Evolutionary conservation across 2,888 invertebrate species (phyloP).

Genomic region (Octodonta nipae): DNA sequence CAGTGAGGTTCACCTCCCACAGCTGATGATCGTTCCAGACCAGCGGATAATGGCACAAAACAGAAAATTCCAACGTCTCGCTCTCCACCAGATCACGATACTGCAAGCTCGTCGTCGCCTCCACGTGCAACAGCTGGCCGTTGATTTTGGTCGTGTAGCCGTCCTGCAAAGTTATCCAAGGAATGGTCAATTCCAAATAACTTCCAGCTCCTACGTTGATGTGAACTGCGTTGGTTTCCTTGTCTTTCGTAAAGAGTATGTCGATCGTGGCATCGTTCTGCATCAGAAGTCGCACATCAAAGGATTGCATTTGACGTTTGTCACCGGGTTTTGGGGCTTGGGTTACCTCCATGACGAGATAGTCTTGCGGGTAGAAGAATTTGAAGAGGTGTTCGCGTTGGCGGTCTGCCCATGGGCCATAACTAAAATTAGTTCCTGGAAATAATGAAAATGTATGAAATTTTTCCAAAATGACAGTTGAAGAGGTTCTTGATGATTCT

Average conservation of each 20-base stretch:
- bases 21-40: constrained; percentile 94
- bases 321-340: constrained; percentile 77
- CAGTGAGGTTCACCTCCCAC: constrained; percentile 83
- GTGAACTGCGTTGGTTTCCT: constrained; percentile 94
- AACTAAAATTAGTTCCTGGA: constrained; percentile 74
- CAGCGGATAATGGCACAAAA: constrained; percentile 78
- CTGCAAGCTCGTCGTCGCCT: constrained; percentile 87
- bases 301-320: constrained; percentile 74
- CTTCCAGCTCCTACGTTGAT: constrained; percentile 91
- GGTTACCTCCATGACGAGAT: constrained; percentile 65
- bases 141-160: constrained; percentile 75
- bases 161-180: constrained; percentile 78
- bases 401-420: constrained; percentile 97
- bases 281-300: constrained; percentile 83
- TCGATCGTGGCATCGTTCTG: constrained; percentile 89
- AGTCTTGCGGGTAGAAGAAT: constrained; percentile 89
- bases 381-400: constrained; percentile 89
- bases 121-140: constrained; percentile 84
- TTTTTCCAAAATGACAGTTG: too few relatives aligned
- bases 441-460: too few relatives aligned
- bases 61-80: constrained; percentile 85
- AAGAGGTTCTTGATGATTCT: too few relatives aligned
- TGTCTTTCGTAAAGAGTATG: constrained; percentile 85
- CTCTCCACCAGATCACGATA: constrained; percentile 86
- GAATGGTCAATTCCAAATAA: constrained; percentile 80